A percentile compares a stretch with the other conserved stretches of the same genome.
phyloP scores from a whole-genome alignment of 2,797 vertebrate species.

The Sphenopsis melanotis region DNA sequence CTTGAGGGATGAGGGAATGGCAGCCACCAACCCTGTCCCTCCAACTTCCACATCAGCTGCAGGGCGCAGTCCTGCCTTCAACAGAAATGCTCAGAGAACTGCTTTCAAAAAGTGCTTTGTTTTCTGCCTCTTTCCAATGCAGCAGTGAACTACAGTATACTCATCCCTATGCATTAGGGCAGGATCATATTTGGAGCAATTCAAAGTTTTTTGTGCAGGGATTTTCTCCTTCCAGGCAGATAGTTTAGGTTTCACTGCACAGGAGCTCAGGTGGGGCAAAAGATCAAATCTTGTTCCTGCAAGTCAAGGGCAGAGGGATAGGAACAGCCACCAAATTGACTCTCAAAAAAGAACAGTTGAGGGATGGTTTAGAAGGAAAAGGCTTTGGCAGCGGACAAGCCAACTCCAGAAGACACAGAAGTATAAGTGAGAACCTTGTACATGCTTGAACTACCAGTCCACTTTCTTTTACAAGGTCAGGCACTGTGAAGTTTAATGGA shows the following conservation, averaged over 20 bases:
- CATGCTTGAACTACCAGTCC: not conserved
- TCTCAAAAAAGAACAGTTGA: not conserved
- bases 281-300: not conserved
- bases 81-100: not conserved
- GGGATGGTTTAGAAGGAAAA: not conserved
- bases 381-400: not conserved
- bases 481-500: not conserved
- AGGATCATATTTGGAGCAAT: slow-evolving; percentile 6
- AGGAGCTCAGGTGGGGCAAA: not conserved
- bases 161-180: not conserved
- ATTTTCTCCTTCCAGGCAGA: slow-evolving; percentile 18
- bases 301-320: not conserved
- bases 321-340: not conserved
- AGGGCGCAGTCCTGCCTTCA: not conserved
- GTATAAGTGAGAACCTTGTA: not conserved
- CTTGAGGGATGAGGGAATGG: fast-evolving
- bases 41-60: fast-evolving
- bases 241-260: slow-evolving; percentile 27
- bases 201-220: slow-evolving; percentile 13
- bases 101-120: not conserved
- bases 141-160: not conserved
- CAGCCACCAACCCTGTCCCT: not conserved
- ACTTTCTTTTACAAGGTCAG: not conserved
- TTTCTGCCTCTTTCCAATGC: not conserved
- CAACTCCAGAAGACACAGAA: not conserved